Conservation (phyloP, 2,888 invertebrate genomes). For the Tipula helvola region DNA sequence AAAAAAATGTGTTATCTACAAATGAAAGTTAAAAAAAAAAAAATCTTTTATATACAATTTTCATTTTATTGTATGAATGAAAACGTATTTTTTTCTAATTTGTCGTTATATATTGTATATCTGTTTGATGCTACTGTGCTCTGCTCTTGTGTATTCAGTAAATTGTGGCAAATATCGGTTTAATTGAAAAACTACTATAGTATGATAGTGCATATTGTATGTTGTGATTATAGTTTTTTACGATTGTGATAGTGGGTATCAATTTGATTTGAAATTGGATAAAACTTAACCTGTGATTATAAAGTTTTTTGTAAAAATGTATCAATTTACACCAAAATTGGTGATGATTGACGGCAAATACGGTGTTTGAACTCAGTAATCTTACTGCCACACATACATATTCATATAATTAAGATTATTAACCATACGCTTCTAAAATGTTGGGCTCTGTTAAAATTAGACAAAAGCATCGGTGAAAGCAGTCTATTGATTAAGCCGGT, state of each 20-base stretch:
- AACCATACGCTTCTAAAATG: too few relatives aligned
- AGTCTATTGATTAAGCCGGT: too few relatives aligned
- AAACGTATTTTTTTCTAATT: conserved; percentile 4
- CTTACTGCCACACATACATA: too few relatives aligned
- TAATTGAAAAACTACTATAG: background rate
- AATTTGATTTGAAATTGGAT: background rate
- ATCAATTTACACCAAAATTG: background rate
- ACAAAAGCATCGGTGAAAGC: too few relatives aligned
- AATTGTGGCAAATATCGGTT: conserved; percentile 4
- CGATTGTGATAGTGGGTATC: background rate
- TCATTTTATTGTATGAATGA: background rate
- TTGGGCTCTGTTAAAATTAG: too few relatives aligned
- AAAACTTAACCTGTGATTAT: background rate
- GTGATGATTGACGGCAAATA: too few relatives aligned
- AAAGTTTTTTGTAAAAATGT: background rate
- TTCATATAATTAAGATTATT: too few relatives aligned
- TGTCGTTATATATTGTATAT: background rate
- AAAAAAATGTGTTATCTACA: background rate
- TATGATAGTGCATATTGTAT: background rate
- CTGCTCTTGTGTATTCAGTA: background rate
- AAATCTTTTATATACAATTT: background rate
- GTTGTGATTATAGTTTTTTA: background rate
- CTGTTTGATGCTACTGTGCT: background rate
- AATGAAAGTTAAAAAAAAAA: background rate
- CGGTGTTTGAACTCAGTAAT: too few relatives aligned